Evolutionary conservation across 2,797 vertebrate species (phyloP).

Genomic region (Phataginus tricuspis): DNA sequence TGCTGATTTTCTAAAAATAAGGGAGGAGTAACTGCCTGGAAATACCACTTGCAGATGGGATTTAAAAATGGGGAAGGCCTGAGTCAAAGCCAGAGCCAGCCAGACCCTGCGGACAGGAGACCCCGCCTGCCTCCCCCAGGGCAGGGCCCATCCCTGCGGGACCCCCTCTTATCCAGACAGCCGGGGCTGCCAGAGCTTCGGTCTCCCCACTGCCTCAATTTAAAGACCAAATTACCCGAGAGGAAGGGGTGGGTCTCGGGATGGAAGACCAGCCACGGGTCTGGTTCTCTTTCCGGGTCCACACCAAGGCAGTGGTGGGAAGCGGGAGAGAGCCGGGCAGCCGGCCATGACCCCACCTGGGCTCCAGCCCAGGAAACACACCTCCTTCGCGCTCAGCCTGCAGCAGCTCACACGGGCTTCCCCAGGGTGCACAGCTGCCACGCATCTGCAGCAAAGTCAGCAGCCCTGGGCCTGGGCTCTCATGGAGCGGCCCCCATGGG

Average conservation of each 20-base stretch:
- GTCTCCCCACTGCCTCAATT: neutral
- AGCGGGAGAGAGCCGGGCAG: neutral
- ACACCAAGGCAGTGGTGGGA: fast-evolving
- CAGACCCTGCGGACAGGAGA: fast-evolving
- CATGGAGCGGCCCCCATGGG: fast-evolving
- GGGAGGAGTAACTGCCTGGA: fast-evolving
- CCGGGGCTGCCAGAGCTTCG: fast-evolving
- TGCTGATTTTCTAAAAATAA: neutral
- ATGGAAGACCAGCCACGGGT: fast-evolving
- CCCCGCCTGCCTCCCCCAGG: neutral
- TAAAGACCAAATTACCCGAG: neutral
- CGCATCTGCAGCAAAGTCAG: neutral
- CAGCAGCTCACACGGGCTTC: neutral
- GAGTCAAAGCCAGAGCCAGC: neutral
- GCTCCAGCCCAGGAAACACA: fast-evolving
- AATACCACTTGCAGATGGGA: neutral
- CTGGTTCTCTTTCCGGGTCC: neutral
- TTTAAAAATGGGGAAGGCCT: neutral
- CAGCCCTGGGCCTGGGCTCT: neutral
- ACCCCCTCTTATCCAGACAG: too few relatives aligned
- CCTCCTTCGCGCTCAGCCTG: neutral
- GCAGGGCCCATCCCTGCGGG: too few relatives aligned
- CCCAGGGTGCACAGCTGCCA: neutral
- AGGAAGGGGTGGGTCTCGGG: neutral
- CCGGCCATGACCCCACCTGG: fast-evolving